These are phyloP conservation scores for Ianthella basta DNA, from an alignment of 37 sponge, comb jelly and placozoan species.

Conservation along the genomic window DNA sequence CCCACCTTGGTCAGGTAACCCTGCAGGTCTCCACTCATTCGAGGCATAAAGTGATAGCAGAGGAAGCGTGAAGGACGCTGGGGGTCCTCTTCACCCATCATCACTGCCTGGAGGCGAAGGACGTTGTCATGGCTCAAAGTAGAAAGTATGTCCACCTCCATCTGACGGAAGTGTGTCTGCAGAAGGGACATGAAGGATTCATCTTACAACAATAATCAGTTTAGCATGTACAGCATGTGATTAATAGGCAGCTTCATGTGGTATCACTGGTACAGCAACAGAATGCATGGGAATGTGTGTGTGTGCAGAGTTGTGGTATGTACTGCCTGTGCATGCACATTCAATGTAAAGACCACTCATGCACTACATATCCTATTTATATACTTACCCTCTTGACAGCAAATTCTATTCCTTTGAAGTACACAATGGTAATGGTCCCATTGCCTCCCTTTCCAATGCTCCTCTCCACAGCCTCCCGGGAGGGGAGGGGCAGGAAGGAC, in stretches of 20 bases:
- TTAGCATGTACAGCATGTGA: too few relatives aligned
- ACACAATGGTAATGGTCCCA: conserved; percentile 1
- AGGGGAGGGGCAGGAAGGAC: not conserved
- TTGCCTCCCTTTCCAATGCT: conserved; percentile 18
- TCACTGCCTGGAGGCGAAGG: conserved; percentile 36
- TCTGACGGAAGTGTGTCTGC: conserved; percentile 41
- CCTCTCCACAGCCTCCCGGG: not conserved
- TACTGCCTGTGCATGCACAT: too few relatives aligned
- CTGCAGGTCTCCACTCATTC: conserved; percentile 24
- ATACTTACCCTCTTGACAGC: conserved; percentile 3
- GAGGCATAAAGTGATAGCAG: conserved; percentile 57
- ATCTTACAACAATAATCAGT: too few relatives aligned
- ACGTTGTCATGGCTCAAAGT: conserved; percentile 38
- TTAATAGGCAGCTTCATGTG: too few relatives aligned
- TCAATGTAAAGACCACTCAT: not conserved
- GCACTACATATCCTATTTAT: not conserved
- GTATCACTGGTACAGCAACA: too few relatives aligned
- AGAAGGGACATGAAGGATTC: too few relatives aligned
- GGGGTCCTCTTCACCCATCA: conserved; percentile 55
- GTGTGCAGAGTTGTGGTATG: too few relatives aligned
- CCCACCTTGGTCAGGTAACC: conserved; percentile 18
- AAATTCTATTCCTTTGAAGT: not conserved
- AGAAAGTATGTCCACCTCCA: conserved; percentile 37
- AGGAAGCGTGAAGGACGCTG: conserved; percentile 18
- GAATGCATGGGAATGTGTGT: conserved; percentile 2